phyloP scores from a whole-genome alignment of 2,888 invertebrate species.

The Hyalella azteca region DNA sequence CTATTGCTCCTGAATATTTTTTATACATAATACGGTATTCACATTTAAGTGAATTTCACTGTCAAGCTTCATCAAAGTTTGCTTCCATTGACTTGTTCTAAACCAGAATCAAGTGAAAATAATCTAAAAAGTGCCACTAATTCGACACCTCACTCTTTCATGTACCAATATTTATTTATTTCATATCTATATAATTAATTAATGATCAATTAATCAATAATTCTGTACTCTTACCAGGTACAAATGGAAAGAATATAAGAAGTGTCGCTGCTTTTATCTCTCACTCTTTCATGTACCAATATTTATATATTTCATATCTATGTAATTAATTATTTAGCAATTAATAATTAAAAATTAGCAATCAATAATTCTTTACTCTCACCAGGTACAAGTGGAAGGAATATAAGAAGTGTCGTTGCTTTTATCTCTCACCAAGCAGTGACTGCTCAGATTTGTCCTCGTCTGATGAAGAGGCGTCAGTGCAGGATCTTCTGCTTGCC shows the following conservation, averaged over 20 bases:
- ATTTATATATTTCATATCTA: too few relatives aligned
- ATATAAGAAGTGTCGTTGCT: conserved; percentile 6
- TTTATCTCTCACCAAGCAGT: background rate
- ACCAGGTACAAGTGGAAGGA: conserved; percentile 16
- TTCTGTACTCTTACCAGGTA: background rate
- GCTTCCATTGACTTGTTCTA: background rate
- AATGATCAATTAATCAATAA: too few relatives aligned
- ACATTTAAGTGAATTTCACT: too few relatives aligned
- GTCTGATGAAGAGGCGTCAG: background rate
- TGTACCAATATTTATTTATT: too few relatives aligned
- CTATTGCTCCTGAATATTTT: too few relatives aligned
- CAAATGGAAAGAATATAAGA: conserved; percentile 20
- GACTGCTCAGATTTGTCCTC: background rate
- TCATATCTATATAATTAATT: too few relatives aligned
- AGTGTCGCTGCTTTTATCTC: background rate
- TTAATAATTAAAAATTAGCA: too few relatives aligned
- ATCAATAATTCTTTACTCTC: background rate
- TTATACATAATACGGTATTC: too few relatives aligned
- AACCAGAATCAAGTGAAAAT: background rate
- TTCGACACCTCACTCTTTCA: background rate
- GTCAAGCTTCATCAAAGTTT: too few relatives aligned
- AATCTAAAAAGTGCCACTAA: background rate
- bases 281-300: background rate
- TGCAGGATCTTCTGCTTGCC: background rate
- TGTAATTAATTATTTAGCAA: too few relatives aligned